A percentile compares a stretch with the other conserved stretches of the same genome.
These are phyloP conservation scores for Cettia cetti DNA, from an alignment of 2,113 vertebrate species.

Conservation along the genomic window DNA sequence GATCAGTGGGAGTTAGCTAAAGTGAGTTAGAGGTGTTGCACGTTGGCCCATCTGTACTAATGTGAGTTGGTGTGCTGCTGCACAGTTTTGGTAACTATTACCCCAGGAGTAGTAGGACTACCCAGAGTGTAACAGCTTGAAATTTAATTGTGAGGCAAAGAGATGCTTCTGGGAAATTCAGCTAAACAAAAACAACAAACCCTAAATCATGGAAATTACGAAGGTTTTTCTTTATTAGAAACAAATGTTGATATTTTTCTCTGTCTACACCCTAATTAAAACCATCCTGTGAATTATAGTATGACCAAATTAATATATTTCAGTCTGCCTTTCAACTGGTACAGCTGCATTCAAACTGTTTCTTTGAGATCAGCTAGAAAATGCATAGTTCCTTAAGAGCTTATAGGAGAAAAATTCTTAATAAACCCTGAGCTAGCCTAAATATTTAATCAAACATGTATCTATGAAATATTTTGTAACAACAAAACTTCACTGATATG, in stretches of 20 bases:
- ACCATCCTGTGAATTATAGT: slow-evolving; percentile 28
- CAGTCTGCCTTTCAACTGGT: slow-evolving; percentile 42
- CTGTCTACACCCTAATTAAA: slow-evolving; percentile 38
- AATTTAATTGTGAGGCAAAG: slow-evolving; percentile 32
- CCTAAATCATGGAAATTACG: slow-evolving; percentile 45
- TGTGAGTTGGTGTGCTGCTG: not conserved
- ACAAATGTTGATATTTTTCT: slow-evolving; percentile 47
- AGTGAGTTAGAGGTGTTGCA: not conserved
- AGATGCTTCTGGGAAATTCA: slow-evolving; percentile 50
- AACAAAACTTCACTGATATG: not conserved
- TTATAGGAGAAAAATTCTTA: not conserved
- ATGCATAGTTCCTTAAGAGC: not conserved
- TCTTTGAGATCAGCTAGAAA: slow-evolving; percentile 18
- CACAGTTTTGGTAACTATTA: not conserved
- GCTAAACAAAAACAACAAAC: slow-evolving; percentile 31
- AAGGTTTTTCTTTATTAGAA: slow-evolving; percentile 62
- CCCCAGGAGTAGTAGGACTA: not conserved
- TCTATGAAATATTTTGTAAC: not conserved
- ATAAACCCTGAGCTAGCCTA: slow-evolving; percentile 18
- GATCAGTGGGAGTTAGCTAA: not conserved
- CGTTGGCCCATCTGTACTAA: not conserved
- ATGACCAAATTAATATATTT: slow-evolving; percentile 46
- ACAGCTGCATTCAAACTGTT: slow-evolving; percentile 40
- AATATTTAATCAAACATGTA: not conserved
- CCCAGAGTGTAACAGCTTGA: not conserved